Evolutionary conservation across 2,888 invertebrate genomes (phyloP), one percentile per base, ranked within the genome.

Genomic region (Acheta domesticus): DNA sequence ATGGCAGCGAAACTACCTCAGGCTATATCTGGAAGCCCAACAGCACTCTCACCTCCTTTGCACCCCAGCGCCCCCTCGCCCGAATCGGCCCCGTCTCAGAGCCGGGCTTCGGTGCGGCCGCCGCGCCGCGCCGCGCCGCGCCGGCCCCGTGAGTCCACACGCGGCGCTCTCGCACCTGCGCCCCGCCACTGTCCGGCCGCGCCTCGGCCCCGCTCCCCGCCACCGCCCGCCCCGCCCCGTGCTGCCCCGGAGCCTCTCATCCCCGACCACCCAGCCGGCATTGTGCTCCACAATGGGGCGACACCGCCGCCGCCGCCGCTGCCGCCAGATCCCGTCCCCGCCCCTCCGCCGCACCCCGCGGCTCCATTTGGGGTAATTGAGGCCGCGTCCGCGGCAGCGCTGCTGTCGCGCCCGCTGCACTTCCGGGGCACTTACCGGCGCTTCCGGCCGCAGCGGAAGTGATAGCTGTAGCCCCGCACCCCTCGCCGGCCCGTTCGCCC

Each of bases 361-460:
- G 36, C 36, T 19, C 16, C 62, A 62, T 62, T 62, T 62, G 62
- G n/a, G 62, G 62, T 62, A 62, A 62, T 62, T 62, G 62, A 62
- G 62, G 62, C 62, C 62, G 62, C 62, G n/a, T 62, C 62, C 62
- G 62, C 62, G 16, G 62, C n/a, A n/a, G 62, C 62, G 62, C 62
- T 62, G 16, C 62, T 62, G 62, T 62, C 62, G 62, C 62, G n/a
- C 62, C 62, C 62, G 62, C 16, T 62, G 62, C 62, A 62, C 62
- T 62, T 62, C 62, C 62, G 62, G 62, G 62, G 62, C 62, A 62
- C 62, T 62, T 62, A 62, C 62, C 62, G 62, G 62, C 62, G 62
- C 62, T 62, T 62, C 62, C 62, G 62, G 62, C 62, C 62, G 62
- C 62, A 62, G 62, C 62, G 62, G 62, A 62, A 62, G 62, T 62